Conservation (phyloP, 2,888 invertebrate genomes). For the Electrophaes corylata region DNA sequence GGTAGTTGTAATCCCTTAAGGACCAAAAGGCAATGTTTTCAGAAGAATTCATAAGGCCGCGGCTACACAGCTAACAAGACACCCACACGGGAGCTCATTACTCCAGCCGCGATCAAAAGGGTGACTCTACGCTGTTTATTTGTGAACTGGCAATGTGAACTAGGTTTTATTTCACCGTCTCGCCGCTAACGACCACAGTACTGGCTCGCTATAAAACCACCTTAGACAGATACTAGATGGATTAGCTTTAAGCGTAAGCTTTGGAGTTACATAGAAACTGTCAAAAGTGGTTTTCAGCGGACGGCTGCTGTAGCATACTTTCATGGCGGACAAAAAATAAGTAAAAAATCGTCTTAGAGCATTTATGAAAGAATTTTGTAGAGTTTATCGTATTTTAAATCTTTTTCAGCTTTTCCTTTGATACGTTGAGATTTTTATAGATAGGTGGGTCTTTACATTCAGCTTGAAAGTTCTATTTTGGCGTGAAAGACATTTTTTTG, state of each 20-base stretch:
- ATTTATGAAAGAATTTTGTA: constrained; percentile 25
- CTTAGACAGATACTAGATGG: constrained; percentile 3
- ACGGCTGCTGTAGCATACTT: constrained; percentile 5
- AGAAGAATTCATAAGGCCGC: constrained; percentile 22
- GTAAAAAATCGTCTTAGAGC: constrained; percentile 15
- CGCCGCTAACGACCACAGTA: constrained; percentile 26
- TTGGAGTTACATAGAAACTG: not conserved
- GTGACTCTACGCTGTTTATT: constrained; percentile 55
- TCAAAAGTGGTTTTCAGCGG: not conserved
- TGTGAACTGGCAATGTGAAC: constrained; percentile 43
- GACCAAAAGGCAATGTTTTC: constrained; percentile 8
- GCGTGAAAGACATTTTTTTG: constrained; percentile 1
- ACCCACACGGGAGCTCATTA: constrained; percentile 54
- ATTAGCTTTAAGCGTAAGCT: not conserved
- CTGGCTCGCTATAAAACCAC: not conserved
- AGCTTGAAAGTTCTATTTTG: constrained; percentile 15
- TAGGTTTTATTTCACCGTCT: constrained; percentile 31
- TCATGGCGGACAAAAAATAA: constrained; percentile 19
- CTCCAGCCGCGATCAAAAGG: constrained; percentile 56
- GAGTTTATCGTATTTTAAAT: constrained; percentile 26
- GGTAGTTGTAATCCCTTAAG: too few relatives aligned
- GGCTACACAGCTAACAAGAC: constrained; percentile 33
- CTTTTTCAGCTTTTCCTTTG: constrained; percentile 25
- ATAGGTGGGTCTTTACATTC: constrained; percentile 9
- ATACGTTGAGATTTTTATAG: constrained; percentile 11